phyloP scores from a whole-genome alignment of 2,888 invertebrate species.

The Scaptomyza cyrtandrae region DNA sequence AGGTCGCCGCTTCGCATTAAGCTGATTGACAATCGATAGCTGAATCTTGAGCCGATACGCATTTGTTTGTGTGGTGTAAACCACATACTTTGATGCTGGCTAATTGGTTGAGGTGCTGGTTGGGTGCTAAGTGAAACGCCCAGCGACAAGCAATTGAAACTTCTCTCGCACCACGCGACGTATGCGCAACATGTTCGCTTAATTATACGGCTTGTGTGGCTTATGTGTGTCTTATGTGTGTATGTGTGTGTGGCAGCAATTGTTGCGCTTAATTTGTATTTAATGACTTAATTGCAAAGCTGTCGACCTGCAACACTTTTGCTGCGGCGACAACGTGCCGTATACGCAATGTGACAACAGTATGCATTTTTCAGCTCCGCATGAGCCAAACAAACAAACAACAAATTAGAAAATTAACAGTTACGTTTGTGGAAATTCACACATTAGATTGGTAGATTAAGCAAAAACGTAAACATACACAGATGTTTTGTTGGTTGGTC shows the following conservation, averaged over 20 bases:
- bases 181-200: constrained; percentile 66
- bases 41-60: not conserved
- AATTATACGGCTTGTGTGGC: constrained; percentile 49
- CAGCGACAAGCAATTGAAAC: constrained; percentile 37
- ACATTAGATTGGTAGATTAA: constrained; percentile 42
- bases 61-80: constrained; percentile 29
- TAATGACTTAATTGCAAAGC: constrained; percentile 73
- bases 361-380: constrained; percentile 34
- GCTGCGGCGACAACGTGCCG: constrained; percentile 33
- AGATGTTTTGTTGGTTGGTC: constrained; percentile 10
- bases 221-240: not conserved
- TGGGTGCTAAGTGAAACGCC: constrained; percentile 38
- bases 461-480: constrained; percentile 30
- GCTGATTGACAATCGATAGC: constrained; percentile 17
- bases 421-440: constrained; percentile 32
- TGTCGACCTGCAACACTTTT: constrained; percentile 36
- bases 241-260: constrained; percentile 27
- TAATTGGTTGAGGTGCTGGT: constrained; percentile 42
- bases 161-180: constrained; percentile 53
- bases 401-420: constrained; percentile 51
- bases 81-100: constrained; percentile 46
- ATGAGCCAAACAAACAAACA: constrained; percentile 35
- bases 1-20: constrained; percentile 53
- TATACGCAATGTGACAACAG: constrained; percentile 47
- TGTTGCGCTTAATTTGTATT: constrained; percentile 70